A percentile compares a stretch with the other conserved stretches of the same genome.
Evolutionary conservation across 2,797 vertebrate species (phyloP).

Genomic region (Varecia variegata): DNA sequence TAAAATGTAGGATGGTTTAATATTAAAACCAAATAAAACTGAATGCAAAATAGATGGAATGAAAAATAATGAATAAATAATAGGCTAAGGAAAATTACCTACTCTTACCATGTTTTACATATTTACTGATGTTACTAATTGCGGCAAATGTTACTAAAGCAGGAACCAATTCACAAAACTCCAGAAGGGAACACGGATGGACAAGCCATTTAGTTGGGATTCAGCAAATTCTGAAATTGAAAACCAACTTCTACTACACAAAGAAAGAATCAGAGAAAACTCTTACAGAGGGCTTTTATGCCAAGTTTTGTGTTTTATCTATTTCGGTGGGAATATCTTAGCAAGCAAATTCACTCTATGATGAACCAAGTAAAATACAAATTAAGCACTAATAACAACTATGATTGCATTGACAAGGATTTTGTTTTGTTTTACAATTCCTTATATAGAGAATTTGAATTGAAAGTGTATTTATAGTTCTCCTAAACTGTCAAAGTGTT

Average conservation of each 20-base stretch:
- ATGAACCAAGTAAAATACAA: background rate
- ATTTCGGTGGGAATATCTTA: background rate
- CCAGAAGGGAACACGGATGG: background rate
- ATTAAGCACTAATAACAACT: background rate
- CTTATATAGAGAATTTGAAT: background rate
- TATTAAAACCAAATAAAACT: background rate
- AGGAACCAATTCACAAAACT: background rate
- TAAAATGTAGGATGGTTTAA: background rate
- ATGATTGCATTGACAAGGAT: background rate
- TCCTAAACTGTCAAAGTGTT: background rate
- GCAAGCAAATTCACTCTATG: background rate
- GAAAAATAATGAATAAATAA: background rate
- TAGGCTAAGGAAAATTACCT: background rate
- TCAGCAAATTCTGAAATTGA: constrained; percentile 25
- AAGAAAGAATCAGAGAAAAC: background rate
- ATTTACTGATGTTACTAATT: background rate
- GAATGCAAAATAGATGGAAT: background rate
- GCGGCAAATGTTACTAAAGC: background rate
- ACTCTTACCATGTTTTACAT: background rate
- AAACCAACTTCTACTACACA: background rate
- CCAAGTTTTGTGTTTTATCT: background rate
- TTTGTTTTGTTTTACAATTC: background rate
- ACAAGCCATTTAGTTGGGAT: background rate
- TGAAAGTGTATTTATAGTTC: background rate
- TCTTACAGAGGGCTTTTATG: background rate